Base-by-base conservation (phyloP, 2,797 vertebrate genomes). In the Acrossocheilus fasciatus region DNA sequence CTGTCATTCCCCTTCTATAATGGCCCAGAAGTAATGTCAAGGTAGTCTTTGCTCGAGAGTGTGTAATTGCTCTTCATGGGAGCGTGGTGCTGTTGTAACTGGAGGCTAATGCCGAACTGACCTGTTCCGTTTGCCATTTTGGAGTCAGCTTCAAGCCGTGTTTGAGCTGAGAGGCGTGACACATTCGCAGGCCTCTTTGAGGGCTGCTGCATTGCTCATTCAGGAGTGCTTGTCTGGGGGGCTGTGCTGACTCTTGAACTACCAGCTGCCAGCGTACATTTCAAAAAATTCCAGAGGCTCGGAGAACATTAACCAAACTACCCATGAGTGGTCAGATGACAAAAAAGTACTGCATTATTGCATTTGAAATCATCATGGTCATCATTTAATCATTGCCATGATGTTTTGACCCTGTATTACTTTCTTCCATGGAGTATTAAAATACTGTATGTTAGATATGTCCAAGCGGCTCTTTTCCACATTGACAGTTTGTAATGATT, bases 1-100 rank as follows among this genome's bases (percentile, higher is more conserved):
- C 64, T 79, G 36, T 34, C 50, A 85, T 79, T 79, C 47, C 18
- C 47, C 12, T 69, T 79, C 39, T 59, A 70, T 59, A 79, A 74
- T 69, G 75, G 83, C 64, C 83, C 17, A 34, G 74, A 52, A 70
- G 74, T 85, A 23, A 83, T 54, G 83, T 69, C 34, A 66, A 87
- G 86, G 77, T 73, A 68, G 79, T 88, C 79, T 18, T 72, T 73
- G 80, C 80, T 82, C 26, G 8, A 84, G 86, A 70, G 43, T 41
- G 90, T 89, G 91, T 93, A 93, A 93, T 93, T 92, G 91, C 91
- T 89, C 91, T 92, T 92, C 88, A 90, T 87, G 89, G 89, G 88
- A 72, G 85, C 87, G 62, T 87, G 87, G 86, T 85, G 86, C 91
- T 87, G 86, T 88, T 91, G 74, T 84, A 88, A 89, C 75, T 30